phyloP scores from a whole-genome alignment of 2,888 invertebrate genomes.

The Lydus trimaculatus region DNA sequence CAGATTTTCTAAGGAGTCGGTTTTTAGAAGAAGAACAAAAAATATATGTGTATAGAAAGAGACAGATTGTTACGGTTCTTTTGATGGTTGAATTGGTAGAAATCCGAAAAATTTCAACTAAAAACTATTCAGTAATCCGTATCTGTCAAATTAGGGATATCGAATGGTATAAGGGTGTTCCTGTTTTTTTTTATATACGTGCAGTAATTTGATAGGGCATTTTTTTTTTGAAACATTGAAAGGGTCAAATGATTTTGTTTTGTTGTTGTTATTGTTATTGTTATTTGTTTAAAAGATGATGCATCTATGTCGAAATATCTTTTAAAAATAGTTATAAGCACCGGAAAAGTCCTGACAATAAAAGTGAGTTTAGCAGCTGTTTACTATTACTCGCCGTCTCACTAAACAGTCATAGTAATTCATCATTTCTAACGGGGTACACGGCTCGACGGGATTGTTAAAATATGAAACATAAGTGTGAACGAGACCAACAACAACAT shows the following conservation, averaged over 20 bases:
- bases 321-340: constrained; percentile 38
- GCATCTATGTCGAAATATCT: not conserved
- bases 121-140: constrained; percentile 36
- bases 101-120: constrained; percentile 41
- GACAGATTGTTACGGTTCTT: constrained; percentile 41
- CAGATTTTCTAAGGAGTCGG: not conserved
- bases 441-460: constrained; percentile 52
- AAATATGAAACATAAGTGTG: constrained; percentile 56
- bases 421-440: constrained; percentile 47
- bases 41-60: constrained; percentile 15
- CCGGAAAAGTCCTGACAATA: constrained; percentile 45
- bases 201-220: not conserved
- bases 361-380: constrained; percentile 47
- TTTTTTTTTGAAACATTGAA: not conserved
- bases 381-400: constrained; percentile 49
- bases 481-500: constrained; percentile 48
- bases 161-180: constrained; percentile 3
- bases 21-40: not conserved
- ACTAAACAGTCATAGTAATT: constrained; percentile 42
- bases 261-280: not conserved
- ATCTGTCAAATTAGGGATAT: constrained; percentile 28
- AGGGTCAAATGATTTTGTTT: not conserved
- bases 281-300: not conserved
- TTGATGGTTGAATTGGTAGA: constrained; percentile 41
- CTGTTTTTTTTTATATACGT: no score